Percentiles rank a stretch among this genome's conserved stretches.
Evolutionary conservation across 2,797 vertebrate genomes (phyloP).

Genomic region (Coregonus suidteri): DNA sequence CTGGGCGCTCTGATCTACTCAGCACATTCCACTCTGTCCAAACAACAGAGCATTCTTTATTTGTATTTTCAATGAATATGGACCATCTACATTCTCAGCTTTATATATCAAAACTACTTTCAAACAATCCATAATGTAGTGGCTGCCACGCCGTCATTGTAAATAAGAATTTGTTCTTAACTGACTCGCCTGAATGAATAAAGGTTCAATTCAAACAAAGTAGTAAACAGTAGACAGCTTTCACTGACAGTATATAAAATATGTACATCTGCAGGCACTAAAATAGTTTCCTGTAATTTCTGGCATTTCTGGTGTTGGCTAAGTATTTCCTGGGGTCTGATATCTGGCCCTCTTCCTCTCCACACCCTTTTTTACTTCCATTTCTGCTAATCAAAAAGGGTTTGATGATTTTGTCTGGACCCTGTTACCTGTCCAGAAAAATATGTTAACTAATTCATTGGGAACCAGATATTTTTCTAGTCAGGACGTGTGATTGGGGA

Average conservation of each 20-base stretch:
- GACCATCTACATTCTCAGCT: constrained; percentile 9
- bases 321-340: constrained; percentile 11
- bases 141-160: neutral
- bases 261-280: constrained; percentile 37
- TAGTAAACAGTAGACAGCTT: neutral
- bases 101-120: constrained; percentile 10
- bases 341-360: no score
- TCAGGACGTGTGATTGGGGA: no score
- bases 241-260: constrained; percentile 19
- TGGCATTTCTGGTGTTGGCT: constrained; percentile 6
- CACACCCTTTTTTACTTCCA: no score
- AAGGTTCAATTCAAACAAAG: neutral
- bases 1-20: neutral
- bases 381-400: no score
- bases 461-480: no score
- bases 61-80: constrained; percentile 17
- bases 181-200: no score
- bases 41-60: neutral
- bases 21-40: constrained; percentile 29
- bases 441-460: no score
- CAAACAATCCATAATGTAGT: neutral
- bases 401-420: no score
- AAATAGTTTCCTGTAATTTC: constrained; percentile 12
- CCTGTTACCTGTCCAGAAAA: no score
- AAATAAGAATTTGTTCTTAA: no score